A percentile compares a stretch with the other conserved stretches of the same genome.
Evolutionary conservation across 2,797 vertebrate genomes (phyloP).

Genomic region (Meda fulgida): DNA sequence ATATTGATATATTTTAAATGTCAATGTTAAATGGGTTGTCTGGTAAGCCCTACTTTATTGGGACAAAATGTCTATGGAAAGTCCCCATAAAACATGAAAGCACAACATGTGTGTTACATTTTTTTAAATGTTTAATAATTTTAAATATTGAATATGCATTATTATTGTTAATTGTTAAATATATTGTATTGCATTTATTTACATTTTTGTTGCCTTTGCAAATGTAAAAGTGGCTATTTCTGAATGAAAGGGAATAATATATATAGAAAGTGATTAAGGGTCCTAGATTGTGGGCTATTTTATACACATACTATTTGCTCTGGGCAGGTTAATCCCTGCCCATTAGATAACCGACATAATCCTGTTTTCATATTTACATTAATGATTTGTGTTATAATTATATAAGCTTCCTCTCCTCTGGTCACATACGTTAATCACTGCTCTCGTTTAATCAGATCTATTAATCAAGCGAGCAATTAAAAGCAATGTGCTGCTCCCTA

Average conservation of each 20-base stretch:
- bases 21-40: too few relatives aligned
- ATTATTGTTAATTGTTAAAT: too few relatives aligned
- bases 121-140: too few relatives aligned
- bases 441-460: constrained; percentile 65
- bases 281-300: neutral
- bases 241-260: neutral
- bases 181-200: neutral
- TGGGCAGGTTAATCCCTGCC: neutral
- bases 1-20: neutral
- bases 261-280: neutral
- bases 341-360: constrained; percentile 38
- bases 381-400: constrained; percentile 66
- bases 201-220: neutral
- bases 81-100: too few relatives aligned
- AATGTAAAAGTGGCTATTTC: neutral
- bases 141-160: too few relatives aligned
- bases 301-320: neutral
- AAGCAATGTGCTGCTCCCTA: constrained; percentile 57
- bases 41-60: too few relatives aligned
- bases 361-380: constrained; percentile 52
- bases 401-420: constrained; percentile 57
- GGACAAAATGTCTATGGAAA: too few relatives aligned
- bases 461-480: constrained; percentile 69
- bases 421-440: constrained; percentile 63
- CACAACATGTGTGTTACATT: too few relatives aligned